Evolutionary conservation across 1,140 invertebrate genomes (phyloP).

Genomic region (Drosophila repletoides): DNA sequence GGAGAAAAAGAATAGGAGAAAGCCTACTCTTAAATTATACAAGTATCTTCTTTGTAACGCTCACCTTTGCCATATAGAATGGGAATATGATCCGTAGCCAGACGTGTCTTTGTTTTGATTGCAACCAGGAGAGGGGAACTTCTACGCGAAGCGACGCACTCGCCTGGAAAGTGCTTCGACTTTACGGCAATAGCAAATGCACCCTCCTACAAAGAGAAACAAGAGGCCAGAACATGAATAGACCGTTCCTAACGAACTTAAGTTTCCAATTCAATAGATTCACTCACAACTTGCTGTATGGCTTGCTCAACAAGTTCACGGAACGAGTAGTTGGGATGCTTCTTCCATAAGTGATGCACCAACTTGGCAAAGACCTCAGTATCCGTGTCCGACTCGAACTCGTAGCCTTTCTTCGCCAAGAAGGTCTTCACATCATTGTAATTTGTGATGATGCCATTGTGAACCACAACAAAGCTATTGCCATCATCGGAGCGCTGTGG

Average conservation of each 20-base stretch:
- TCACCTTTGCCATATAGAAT: constrained; percentile 91
- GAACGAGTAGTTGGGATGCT: constrained; percentile 96
- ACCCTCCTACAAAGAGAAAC: constrained; percentile 88
- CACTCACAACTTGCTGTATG: constrained; percentile 91
- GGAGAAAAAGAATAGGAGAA: background rate
- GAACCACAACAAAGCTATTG: constrained; percentile 97
- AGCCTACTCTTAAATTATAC: background rate
- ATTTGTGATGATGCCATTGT: constrained; percentile 99
- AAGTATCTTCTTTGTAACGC: background rate
- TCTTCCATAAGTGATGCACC: constrained; percentile 95
- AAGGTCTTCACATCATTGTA: constrained; percentile 99
- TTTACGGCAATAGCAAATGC: constrained; percentile 99
- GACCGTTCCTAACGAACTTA: background rate
- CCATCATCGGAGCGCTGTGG: constrained; percentile 96
- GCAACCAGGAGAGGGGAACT: constrained; percentile 98
- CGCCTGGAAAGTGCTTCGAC: constrained; percentile 96
- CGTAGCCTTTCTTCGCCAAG: constrained; percentile 93
- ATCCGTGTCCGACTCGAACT: constrained; percentile 99
- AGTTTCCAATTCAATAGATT: background rate
- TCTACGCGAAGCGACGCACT: constrained; percentile 97
- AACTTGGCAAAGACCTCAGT: constrained; percentile 99
- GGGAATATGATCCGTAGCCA: constrained; percentile 98
- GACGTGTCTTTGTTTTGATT: constrained; percentile 96
- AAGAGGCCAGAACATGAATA: background rate
- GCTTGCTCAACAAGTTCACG: constrained; percentile 97